Evolutionary conservation across 2,113 vertebrate genomes (phyloP).

Genomic region (Pitta sordida): DNA sequence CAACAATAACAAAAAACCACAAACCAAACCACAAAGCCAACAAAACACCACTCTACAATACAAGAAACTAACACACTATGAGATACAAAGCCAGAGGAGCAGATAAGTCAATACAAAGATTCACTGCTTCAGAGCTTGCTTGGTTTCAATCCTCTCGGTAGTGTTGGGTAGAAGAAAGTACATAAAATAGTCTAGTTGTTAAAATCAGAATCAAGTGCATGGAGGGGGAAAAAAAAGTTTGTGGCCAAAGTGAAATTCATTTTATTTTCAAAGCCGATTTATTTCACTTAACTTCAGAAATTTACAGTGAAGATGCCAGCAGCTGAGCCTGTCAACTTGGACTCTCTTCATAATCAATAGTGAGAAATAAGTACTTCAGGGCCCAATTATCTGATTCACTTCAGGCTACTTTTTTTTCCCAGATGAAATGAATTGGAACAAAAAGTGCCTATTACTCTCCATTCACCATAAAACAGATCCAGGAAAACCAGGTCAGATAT

Average conservation of each 20-base stretch:
- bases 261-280: neutral
- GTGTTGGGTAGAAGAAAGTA: neutral
- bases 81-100: neutral
- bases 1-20: neutral
- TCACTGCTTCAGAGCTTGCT: neutral
- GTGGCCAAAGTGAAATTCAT: neutral
- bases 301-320: neutral
- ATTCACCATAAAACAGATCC: neutral
- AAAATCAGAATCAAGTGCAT: neutral
- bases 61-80: neutral
- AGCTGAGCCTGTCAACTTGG: neutral
- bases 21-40: neutral
- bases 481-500: neutral
- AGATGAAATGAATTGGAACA: neutral
- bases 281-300: neutral
- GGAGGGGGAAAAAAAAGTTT: neutral
- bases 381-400: neutral
- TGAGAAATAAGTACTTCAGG: neutral
- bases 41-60: neutral
- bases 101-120: neutral
- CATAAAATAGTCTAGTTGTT: neutral
- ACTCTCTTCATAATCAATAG: neutral
- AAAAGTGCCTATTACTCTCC: neutral
- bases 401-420: neutral
- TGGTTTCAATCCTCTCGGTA: neutral